Percentiles rank a stretch among this genome's conserved stretches.
phyloP scores from a whole-genome alignment of 2,888 invertebrate species.

The Drosophila yooni region DNA sequence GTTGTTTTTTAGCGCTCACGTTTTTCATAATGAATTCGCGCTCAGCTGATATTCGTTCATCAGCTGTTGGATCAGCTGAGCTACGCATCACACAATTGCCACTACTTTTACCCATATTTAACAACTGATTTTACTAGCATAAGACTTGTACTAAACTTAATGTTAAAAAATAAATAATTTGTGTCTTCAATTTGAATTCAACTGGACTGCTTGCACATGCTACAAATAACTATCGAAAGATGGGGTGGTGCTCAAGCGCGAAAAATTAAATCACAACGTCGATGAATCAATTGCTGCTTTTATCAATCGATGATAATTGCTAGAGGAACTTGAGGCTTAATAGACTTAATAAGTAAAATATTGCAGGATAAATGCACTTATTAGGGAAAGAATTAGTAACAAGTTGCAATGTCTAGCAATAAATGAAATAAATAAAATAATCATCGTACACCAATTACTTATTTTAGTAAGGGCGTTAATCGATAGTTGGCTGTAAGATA shows the following conservation, averaged over 20 bases:
- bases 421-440: background rate
- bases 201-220: background rate
- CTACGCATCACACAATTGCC: background rate
- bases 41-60: conserved; percentile 28
- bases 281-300: background rate
- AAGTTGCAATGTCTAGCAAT: background rate
- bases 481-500: background rate
- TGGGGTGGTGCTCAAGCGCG: background rate
- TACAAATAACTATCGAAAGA: too few species aligned
- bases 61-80: conserved; percentile 29
- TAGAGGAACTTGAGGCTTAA: background rate
- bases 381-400: background rate
- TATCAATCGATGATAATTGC: background rate
- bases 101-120: background rate
- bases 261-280: background rate
- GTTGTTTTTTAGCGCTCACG: conserved; percentile 14
- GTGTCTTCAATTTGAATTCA: background rate
- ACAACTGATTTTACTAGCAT: background rate
- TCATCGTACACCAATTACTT: background rate
- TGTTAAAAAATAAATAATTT: background rate
- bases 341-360: background rate
- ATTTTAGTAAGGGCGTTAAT: background rate
- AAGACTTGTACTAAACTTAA: too few species aligned
- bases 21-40: background rate
- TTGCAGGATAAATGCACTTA: background rate